A percentile compares a stretch with the other conserved stretches of the same genome.
phyloP scores from a whole-genome alignment of 1,140 invertebrate species.

The Pinna nobilis region DNA sequence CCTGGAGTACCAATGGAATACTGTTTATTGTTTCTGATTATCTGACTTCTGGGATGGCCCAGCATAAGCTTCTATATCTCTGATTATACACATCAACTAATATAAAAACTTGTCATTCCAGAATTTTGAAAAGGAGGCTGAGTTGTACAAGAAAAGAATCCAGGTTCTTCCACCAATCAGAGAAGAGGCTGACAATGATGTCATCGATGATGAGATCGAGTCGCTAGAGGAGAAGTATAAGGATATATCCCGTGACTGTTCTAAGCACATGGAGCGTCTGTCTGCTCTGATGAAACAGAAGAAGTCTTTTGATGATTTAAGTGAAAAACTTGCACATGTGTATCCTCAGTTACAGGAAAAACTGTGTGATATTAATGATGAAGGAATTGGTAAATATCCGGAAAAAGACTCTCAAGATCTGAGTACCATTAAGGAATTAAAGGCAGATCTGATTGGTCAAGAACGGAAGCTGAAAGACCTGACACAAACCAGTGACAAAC shows the following conservation, averaged over 20 bases:
- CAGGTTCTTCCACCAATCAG: constrained; percentile 64
- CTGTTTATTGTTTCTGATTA: too few species aligned
- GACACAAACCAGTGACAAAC: constrained; percentile 57
- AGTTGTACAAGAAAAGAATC: constrained; percentile 62
- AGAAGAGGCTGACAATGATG: constrained; percentile 60
- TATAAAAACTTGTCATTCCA: too few species aligned
- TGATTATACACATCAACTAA: too few species aligned
- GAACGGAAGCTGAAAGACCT: constrained; percentile 64
- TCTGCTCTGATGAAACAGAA: constrained; percentile 59
- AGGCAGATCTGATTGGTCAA: constrained; percentile 65
- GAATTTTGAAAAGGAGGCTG: constrained; percentile 67
- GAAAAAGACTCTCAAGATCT: constrained; percentile 56
- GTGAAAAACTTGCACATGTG: constrained; percentile 86
- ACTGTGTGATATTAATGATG: constrained; percentile 72
- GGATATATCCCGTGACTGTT: constrained; percentile 62
- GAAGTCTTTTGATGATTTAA: constrained; percentile 64
- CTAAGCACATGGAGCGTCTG: constrained; percentile 64
- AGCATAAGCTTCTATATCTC: too few species aligned
- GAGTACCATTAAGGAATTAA: constrained; percentile 55
- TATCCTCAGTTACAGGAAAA: constrained; percentile 89
- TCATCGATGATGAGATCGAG: constrained; percentile 69
- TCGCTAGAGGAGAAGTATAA: constrained; percentile 66
- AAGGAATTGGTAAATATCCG: constrained; percentile 55
- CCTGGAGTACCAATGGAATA: too few species aligned
- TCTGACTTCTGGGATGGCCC: too few species aligned